phyloP scores from a whole-genome alignment of 2,113 vertebrate species.

The Gymnobelideus leadbeateri region DNA sequence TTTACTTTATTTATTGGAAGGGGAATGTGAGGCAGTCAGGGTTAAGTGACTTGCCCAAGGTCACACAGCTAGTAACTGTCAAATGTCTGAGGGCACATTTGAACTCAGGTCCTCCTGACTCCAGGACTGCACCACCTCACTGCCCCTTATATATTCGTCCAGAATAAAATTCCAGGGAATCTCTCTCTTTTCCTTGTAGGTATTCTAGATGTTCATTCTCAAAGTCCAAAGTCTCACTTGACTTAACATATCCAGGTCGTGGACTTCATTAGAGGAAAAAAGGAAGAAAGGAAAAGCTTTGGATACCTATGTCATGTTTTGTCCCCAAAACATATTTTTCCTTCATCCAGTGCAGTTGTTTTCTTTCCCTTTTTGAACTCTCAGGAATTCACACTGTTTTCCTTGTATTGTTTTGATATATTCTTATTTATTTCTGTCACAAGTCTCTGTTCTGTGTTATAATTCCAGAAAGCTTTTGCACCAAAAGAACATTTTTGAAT shows the following conservation, averaged over 20 bases:
- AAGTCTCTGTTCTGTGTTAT: neutral
- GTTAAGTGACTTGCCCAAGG: too few relatives aligned
- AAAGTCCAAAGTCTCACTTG: constrained; percentile 15
- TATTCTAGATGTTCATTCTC: constrained; percentile 43
- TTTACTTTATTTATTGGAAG: too few relatives aligned
- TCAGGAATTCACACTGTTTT: constrained; percentile 10
- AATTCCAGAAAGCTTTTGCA: constrained; percentile 2
- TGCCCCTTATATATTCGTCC: neutral
- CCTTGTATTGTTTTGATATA: neutral
- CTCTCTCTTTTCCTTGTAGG: constrained; percentile 43
- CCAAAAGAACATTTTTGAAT: neutral
- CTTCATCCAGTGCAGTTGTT: neutral
- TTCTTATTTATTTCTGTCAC: neutral
- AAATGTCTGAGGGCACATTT: too few relatives aligned
- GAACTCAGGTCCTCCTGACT: too few relatives aligned
- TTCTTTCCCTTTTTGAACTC: neutral
- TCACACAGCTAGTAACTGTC: too few relatives aligned
- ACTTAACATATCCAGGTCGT: constrained; percentile 49
- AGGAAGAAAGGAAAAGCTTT: neutral
- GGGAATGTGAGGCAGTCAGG: too few relatives aligned
- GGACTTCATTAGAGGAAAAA: constrained; percentile 26
- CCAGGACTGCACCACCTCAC: too few relatives aligned
- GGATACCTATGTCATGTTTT: neutral
- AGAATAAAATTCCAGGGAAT: constrained; percentile 20
- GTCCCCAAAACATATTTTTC: neutral